These are phyloP conservation scores for Tenodera sinensis DNA, from an alignment of 2,888 invertebrate genomes.

Conservation along the genomic window DNA sequence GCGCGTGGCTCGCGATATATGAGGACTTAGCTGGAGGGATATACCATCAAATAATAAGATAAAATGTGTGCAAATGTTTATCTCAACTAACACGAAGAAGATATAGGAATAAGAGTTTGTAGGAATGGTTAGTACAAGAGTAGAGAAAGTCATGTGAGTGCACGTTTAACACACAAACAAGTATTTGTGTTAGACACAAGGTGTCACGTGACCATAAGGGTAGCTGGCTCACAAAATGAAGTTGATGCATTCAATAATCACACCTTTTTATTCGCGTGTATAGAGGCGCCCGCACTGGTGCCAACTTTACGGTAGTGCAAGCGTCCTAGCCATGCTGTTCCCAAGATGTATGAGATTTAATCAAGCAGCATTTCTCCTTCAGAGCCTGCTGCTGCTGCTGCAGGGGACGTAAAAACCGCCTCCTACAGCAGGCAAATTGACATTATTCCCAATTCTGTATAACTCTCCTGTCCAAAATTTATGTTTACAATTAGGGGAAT, in stretches of 20 bases:
- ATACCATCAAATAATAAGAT: too few relatives aligned
- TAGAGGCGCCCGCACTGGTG: not conserved
- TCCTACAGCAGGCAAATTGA: not conserved
- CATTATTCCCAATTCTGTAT: not conserved
- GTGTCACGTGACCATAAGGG: too few relatives aligned
- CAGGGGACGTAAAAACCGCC: not conserved
- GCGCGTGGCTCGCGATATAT: too few relatives aligned
- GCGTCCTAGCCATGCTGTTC: not conserved
- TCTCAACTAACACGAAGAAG: too few relatives aligned
- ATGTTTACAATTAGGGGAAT: not conserved
- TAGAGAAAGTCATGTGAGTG: too few relatives aligned
- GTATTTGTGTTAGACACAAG: too few relatives aligned
- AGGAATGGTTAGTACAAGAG: too few relatives aligned
- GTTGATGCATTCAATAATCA: not conserved
- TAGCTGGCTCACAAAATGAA: too few relatives aligned
- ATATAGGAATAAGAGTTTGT: too few relatives aligned
- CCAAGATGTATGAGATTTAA: not conserved
- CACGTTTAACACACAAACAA: too few relatives aligned
- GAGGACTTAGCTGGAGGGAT: too few relatives aligned
- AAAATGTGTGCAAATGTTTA: too few relatives aligned
- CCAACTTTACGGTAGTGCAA: not conserved
- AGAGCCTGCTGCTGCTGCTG: not conserved
- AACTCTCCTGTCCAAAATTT: not conserved
- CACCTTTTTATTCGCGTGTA: not conserved
- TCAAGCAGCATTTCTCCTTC: not conserved